These are phyloP conservation scores for Drosophila maculinotata DNA, from an alignment of 2,888 invertebrate species.

Conservation along the genomic window DNA sequence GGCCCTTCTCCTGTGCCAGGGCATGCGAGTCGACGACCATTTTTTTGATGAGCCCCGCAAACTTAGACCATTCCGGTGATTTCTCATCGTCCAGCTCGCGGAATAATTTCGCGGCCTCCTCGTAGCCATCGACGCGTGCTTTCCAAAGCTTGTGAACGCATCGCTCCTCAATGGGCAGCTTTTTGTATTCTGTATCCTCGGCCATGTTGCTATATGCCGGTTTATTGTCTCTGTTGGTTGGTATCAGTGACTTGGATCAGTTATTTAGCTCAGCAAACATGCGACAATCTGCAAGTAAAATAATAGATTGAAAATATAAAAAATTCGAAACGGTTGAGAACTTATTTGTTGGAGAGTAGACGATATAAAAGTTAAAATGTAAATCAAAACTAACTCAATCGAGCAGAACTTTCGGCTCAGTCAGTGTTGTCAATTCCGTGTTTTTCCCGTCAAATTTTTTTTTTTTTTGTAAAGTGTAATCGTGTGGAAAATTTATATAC, in stretches of 20 bases:
- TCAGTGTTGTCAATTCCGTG: background rate
- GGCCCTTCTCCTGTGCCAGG: slow-evolving; percentile 96
- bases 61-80: slow-evolving; percentile 96
- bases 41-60: slow-evolving; percentile 95
- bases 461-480: background rate
- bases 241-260: slow-evolving; percentile 23
- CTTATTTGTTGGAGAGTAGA: slow-evolving; percentile 12
- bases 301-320: slow-evolving; percentile 24
- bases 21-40: slow-evolving; percentile 98
- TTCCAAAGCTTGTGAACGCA: slow-evolving; percentile 98
- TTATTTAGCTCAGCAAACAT: slow-evolving; percentile 30
- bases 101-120: slow-evolving; percentile 95
- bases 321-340: slow-evolving; percentile 11
- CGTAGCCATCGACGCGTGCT: slow-evolving; percentile 96
- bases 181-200: slow-evolving; percentile 94
- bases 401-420: slow-evolving; percentile 52
- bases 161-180: slow-evolving; percentile 94
- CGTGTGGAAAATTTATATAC: background rate
- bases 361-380: slow-evolving; percentile 12
- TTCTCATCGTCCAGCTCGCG: slow-evolving; percentile 96
- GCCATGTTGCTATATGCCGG: slow-evolving; percentile 86
- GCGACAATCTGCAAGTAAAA: slow-evolving; percentile 39
- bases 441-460: background rate
- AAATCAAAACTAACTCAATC: slow-evolving; percentile 40
- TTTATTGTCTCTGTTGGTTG: slow-evolving; percentile 5